Percentiles rank a stretch among this genome's conserved stretches.
Conservation (phyloP, 2,113 vertebrate genomes). For the Amazona vittata region DNA sequence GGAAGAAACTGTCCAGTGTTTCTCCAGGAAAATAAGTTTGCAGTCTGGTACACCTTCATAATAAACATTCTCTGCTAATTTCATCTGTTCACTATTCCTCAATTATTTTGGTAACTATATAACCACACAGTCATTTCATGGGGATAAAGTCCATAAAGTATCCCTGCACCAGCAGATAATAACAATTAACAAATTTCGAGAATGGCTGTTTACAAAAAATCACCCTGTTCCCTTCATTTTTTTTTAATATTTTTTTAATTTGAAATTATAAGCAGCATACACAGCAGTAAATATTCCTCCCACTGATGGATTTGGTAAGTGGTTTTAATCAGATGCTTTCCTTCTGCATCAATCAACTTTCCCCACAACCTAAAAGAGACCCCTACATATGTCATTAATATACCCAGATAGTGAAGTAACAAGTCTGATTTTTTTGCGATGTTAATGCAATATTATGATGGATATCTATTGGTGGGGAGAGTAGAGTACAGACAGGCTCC, state of each 20-base stretch:
- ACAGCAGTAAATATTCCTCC: background rate
- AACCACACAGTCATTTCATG: background rate
- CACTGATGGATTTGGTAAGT: background rate
- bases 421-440: slow-evolving; percentile 49
- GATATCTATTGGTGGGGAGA: slow-evolving; percentile 70
- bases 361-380: background rate
- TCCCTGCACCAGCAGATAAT: background rate
- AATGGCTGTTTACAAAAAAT: background rate
- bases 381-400: background rate
- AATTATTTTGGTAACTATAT: background rate
- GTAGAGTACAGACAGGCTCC: slow-evolving; percentile 70
- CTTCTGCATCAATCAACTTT: slow-evolving; percentile 68
- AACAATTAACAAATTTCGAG: background rate
- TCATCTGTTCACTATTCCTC: background rate
- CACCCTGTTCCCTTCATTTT: rapidly evolving
- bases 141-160: background rate
- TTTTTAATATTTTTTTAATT: background rate
- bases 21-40: background rate
- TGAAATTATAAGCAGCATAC: background rate
- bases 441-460: slow-evolving; percentile 71
- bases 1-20: background rate
- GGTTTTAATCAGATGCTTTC: slow-evolving; percentile 68
- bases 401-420: slow-evolving; percentile 32
- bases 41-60: background rate
- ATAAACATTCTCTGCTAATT: background rate